Base-by-base conservation (phyloP, 2,113 vertebrate species). In the Canis aureus region DNA sequence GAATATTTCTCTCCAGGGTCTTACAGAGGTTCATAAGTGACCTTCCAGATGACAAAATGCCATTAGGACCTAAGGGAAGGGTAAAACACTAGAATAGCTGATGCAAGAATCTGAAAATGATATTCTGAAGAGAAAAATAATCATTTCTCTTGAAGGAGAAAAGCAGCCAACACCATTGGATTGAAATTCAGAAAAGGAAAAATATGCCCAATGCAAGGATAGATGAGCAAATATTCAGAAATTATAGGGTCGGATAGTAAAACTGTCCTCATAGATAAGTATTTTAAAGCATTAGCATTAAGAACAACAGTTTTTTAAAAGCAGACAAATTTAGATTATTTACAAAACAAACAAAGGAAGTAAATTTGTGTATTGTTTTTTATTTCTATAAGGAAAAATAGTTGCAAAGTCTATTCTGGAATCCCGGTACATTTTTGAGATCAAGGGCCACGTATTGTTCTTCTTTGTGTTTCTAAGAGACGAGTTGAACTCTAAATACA, bases 111-210 rank as follows among this genome's bases (percentile, higher is more conserved):
- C 49, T 82, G 38, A 82, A 86, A n/a, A 81, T 71, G 35, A 62
- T 90, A 78, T 94, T 95, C 38, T 66, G 23, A 69, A 85, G 29
- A 90, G 38, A 76, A 78, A 94, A 92, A 88, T 8, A 67, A 64
- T 32, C 8, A 2, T 60, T 78, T 49, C 32, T 69, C 92, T 62
- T 90, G 20, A 23, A 78, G 35, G n/a, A 74, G 29, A 59, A 94
- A 89, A 83, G 22, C 29, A 93, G 35, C 11, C 38, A 62, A 32
- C 13, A 29, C 27, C 55, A 32, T 25, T 57, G 11, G 11, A 29
- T 73, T 27, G 43, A 94, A 92, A 66, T 71, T 51, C 79, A 32
- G 51, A 92, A 43, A 90, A 81, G 43, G 19, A 87, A 86, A 57
- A 64, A 78, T 83, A 8, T 25, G 71, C 1, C 91, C 8, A 78